Percentiles rank a stretch among this genome's conserved stretches.
Conservation (phyloP, 1,140 invertebrate genomes). For the Micrasema longulum region DNA sequence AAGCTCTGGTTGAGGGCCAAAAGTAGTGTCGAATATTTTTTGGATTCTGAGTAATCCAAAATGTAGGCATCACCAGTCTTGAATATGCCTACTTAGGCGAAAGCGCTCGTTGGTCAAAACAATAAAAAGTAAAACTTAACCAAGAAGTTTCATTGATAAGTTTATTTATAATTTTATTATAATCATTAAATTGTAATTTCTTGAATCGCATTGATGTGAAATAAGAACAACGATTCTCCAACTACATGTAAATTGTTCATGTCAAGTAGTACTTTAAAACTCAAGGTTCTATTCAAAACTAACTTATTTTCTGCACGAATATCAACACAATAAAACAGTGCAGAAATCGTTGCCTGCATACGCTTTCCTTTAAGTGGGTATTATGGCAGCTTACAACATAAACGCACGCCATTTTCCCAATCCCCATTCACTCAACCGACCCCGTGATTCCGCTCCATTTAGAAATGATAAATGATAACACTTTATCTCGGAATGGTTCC, state of each 20-base stretch:
- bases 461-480: conserved; percentile 51
- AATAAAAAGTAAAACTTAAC: no score
- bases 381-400: conserved; percentile 7
- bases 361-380: conserved; percentile 6
- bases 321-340: conserved; percentile 2
- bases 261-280: background rate
- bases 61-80: no score
- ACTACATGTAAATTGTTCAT: background rate
- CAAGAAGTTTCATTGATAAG: no score
- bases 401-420: conserved; percentile 14
- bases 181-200: no score
- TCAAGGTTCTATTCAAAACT: background rate
- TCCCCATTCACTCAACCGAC: background rate
- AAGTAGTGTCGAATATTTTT: no score
- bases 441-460: conserved; percentile 41
- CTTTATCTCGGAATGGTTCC: conserved; percentile 46
- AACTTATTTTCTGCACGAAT: conserved; percentile 14
- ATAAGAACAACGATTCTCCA: no score
- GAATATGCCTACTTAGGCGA: no score
- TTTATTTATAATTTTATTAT: no score
- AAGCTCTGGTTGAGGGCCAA: no score
- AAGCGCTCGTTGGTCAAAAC: no score
- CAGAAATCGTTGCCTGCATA: conserved; percentile 7
- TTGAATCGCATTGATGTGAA: no score
- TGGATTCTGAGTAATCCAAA: no score